phyloP scores from a whole-genome alignment of 2,888 invertebrate species.

The Corbicula japonica region DNA sequence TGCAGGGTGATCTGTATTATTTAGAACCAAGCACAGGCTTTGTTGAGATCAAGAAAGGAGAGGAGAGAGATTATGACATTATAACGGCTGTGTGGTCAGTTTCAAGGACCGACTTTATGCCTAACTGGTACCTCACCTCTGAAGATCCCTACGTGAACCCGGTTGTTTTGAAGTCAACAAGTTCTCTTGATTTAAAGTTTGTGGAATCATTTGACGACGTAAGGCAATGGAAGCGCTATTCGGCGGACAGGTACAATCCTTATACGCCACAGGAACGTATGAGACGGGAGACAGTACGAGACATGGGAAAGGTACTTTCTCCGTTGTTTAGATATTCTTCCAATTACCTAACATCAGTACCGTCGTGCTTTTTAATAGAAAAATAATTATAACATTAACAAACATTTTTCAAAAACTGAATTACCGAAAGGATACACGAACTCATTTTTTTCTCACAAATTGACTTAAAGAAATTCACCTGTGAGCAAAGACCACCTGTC shows the following conservation, averaged over 20 bases:
- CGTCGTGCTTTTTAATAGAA: too few species aligned
- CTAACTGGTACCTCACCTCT: constrained; percentile 76
- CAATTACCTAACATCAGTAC: too few species aligned
- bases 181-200: constrained; percentile 60
- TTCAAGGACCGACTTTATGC: constrained; percentile 73
- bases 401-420: too few species aligned
- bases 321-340: too few species aligned
- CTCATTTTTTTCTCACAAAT: too few species aligned
- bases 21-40: constrained; percentile 67
- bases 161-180: constrained; percentile 67
- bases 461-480: too few species aligned
- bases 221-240: constrained; percentile 75
- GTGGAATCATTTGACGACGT: constrained; percentile 69
- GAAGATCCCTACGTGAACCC: constrained; percentile 48
- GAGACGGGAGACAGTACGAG: constrained; percentile 24
- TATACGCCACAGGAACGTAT: constrained; percentile 68
- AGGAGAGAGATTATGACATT: constrained; percentile 44
- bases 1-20: constrained; percentile 71
- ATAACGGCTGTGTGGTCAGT: constrained; percentile 69
- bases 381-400: too few species aligned
- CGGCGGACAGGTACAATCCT: constrained; percentile 72
- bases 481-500: too few species aligned
- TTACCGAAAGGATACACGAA: too few species aligned
- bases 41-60: constrained; percentile 44
- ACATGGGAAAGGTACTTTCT: constrained; percentile 53